Evolutionary conservation across 2,797 vertebrate species (phyloP), one percentile per base, ranked within the genome.

Genomic region (Thalassophryne amazonica): DNA sequence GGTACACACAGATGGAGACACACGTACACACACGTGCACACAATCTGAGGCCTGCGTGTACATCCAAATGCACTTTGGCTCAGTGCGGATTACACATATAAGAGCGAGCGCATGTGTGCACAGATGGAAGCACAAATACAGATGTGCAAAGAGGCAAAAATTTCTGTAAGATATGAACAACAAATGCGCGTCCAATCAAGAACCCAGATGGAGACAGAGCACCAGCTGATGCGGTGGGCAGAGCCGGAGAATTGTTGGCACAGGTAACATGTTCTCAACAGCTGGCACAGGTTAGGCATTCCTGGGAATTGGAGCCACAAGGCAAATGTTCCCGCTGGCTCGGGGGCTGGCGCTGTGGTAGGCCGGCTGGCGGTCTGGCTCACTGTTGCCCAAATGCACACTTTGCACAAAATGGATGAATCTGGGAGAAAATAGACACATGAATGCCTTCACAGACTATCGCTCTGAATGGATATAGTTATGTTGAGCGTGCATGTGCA

Each of bases 251-350:
- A 90, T 91, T 90, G 91, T 93, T 96, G 95, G 95, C 96, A 94
- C 92, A 96, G 94, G 94, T 96, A 93, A 90, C 95, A 91, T 94
- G 96, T 97, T 94, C 94, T 93, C 93, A 96, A 96, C 96, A 98
- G 95, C 96, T 99, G 96, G 95, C 95, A 90, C 93, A 95, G 95
- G 95, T 98, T 98, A 96, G 94, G 92, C 94, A 94, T 97, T 96
- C 95, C 95, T 96, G 96, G 96, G 96, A 98, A 95, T 97, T 96
- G 93, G 91, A 93, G 94, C 94, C 96, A 93, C 94, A 93, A 95
- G 94, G 94, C 95, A 94, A 95, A 98, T 97, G 95, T 96, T 98
- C 93, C 90, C 91, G 92, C 94, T 96, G 93, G 94, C 94, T 86
- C 20, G 84, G 90, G 91, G 90, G 92, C 91, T 93, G 88, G 87